These are phyloP conservation scores for Pseudochaenichthys georgianus DNA, from an alignment of 2,797 vertebrate species.

Conservation along the genomic window DNA sequence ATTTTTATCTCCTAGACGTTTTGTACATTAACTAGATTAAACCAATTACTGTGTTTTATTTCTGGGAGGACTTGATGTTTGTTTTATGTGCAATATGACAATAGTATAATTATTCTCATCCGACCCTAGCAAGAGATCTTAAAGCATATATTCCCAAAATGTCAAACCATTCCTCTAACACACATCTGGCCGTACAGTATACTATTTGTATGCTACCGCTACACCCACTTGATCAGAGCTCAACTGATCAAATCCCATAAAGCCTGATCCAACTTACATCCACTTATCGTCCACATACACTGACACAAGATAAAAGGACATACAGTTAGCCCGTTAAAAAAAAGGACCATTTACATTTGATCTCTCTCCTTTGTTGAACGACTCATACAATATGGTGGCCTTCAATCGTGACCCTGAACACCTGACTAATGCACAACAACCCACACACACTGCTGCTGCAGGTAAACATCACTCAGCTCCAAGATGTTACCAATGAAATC, in stretches of 20 bases:
- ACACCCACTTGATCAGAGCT: background rate
- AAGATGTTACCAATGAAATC: constrained; percentile 29
- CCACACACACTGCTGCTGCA: constrained; percentile 27
- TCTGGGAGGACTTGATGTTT: background rate
- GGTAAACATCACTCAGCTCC: constrained; percentile 24
- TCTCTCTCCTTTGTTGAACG: background rate
- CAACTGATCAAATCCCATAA: background rate
- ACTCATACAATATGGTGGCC: constrained; percentile 40
- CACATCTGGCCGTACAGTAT: background rate
- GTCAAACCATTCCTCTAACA: too few relatives aligned
- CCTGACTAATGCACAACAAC: constrained; percentile 47
- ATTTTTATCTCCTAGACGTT: too few relatives aligned
- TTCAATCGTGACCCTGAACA: constrained; percentile 45
- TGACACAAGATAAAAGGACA: background rate
- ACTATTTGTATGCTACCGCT: background rate
- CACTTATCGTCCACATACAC: background rate
- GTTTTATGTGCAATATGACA: background rate
- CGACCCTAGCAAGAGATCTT: too few relatives aligned
- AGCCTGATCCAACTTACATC: background rate
- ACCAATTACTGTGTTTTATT: background rate
- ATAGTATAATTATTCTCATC: too few relatives aligned
- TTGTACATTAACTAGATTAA: background rate
- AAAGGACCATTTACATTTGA: constrained; percentile 17
- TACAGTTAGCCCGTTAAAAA: background rate
- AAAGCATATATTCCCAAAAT: too few relatives aligned